Percentiles rank a stretch among this genome's conserved stretches.
phyloP scores from a whole-genome alignment of 1,140 invertebrate genomes.

The Odontomachus brunneus region DNA sequence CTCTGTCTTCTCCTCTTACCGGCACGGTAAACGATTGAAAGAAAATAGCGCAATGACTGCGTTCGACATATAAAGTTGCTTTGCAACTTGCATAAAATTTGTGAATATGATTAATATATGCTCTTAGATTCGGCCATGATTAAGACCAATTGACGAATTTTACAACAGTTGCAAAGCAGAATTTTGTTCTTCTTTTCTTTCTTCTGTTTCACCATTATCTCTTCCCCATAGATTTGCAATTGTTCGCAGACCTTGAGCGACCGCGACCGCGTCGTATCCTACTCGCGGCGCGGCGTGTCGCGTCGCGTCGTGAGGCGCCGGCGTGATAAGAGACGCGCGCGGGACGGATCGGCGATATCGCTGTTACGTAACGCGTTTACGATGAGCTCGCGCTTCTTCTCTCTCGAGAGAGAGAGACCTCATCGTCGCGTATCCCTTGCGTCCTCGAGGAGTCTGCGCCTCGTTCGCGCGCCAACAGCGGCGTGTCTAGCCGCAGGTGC shows the following conservation, averaged over 20 bases:
- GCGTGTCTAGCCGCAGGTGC: not conserved
- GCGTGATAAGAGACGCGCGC: conserved; percentile 23
- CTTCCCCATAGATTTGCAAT: not conserved
- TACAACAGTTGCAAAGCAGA: too few species aligned
- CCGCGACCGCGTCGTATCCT: not conserved
- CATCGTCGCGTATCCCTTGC: conserved; percentile 1
- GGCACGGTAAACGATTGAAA: too few species aligned
- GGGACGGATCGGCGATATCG: conserved; percentile 37
- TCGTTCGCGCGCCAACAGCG: not conserved
- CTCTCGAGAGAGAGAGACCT: not conserved
- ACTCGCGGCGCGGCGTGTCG: not conserved
- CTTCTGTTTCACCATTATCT: not conserved
- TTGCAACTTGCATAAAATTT: too few species aligned
- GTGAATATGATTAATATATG: too few species aligned
- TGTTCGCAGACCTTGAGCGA: conserved; percentile 27
- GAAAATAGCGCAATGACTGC: too few species aligned
- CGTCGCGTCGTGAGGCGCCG: not conserved
- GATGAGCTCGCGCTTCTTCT: conserved; percentile 31
- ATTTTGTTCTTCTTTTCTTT: not conserved
- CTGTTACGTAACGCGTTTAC: conserved; percentile 43
- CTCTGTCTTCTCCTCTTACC: too few species aligned
- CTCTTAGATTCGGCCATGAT: too few species aligned
- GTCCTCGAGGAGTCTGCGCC: conserved; percentile 2
- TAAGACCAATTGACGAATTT: too few species aligned
- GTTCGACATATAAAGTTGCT: too few species aligned